Evolutionary conservation across 2,888 invertebrate genomes (phyloP).

Genomic region (Coremacera marginata): DNA sequence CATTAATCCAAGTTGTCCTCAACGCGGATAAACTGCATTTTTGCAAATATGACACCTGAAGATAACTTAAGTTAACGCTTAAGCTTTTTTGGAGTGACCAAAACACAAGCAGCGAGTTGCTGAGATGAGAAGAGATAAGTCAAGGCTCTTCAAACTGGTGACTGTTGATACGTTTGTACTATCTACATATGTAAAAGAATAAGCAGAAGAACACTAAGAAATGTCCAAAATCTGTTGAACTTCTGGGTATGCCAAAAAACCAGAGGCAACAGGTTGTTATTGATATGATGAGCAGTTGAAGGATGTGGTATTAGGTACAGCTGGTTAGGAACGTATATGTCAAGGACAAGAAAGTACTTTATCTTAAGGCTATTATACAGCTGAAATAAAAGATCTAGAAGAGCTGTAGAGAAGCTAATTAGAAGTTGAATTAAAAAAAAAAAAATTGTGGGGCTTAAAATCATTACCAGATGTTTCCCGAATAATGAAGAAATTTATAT

Average conservation of each 20-base stretch:
- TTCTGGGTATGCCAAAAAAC: conserved; percentile 4
- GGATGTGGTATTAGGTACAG: too few species aligned
- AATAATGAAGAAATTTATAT: too few species aligned
- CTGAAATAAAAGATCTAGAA: background rate
- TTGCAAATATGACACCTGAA: conserved; percentile 32
- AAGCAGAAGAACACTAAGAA: background rate
- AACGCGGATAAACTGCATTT: conserved; percentile 15
- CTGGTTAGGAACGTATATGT: background rate
- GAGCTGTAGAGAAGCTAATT: too few species aligned
- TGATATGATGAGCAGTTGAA: background rate
- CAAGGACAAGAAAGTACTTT: background rate
- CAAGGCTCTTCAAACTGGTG: conserved; percentile 11
- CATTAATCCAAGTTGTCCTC: background rate
- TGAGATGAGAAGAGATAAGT: background rate
- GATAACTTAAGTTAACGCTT: background rate
- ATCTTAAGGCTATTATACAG: too few species aligned
- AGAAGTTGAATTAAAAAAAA: too few species aligned
- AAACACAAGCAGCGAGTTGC: background rate
- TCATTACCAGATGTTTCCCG: too few species aligned
- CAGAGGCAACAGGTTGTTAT: conserved; percentile 27
- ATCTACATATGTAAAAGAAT: background rate
- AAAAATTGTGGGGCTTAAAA: too few species aligned
- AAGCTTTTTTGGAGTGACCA: background rate
- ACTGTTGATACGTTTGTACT: conserved; percentile 27
- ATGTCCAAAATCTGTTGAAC: background rate